phyloP scores from a whole-genome alignment of 2,113 vertebrate genomes.

The Eulemur rufifrons region DNA sequence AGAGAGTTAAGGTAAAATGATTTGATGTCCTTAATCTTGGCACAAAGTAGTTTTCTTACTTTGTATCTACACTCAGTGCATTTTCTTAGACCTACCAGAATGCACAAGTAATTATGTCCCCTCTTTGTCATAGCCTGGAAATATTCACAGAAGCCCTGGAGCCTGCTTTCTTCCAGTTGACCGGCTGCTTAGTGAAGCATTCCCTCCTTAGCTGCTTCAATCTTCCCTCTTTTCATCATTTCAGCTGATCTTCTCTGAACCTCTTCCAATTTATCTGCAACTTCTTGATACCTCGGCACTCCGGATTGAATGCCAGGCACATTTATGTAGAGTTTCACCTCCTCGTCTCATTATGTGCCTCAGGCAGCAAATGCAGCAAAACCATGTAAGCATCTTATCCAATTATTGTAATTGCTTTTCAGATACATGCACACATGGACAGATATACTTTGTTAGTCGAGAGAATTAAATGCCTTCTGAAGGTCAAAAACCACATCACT shows the following conservation, averaged over 20 bases:
- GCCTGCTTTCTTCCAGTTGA: not conserved
- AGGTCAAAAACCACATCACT: conserved; percentile 26
- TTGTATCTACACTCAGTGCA: not conserved
- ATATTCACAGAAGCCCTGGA: not conserved
- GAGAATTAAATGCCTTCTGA: conserved; percentile 45
- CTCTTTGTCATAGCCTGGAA: not conserved
- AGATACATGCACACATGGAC: not conserved
- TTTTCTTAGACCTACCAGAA: not conserved
- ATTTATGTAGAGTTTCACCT: not conserved
- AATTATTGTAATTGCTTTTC: conserved; percentile 13
- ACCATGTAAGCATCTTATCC: not conserved
- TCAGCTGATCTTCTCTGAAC: conserved; percentile 35
- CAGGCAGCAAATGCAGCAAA: not conserved
- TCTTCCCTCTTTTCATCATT: not conserved
- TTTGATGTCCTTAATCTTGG: not conserved
- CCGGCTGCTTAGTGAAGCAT: not conserved
- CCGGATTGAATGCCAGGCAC: not conserved
- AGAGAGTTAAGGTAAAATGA: not conserved
- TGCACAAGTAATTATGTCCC: not conserved
- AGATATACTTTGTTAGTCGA: not conserved
- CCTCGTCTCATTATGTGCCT: not conserved
- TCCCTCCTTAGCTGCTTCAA: not conserved
- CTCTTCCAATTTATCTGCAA: not conserved
- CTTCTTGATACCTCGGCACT: not conserved
- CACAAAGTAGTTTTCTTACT: not conserved